Base-by-base conservation (phyloP, 2,797 vertebrate species). In the Alcedo quadribrachys region DNA sequence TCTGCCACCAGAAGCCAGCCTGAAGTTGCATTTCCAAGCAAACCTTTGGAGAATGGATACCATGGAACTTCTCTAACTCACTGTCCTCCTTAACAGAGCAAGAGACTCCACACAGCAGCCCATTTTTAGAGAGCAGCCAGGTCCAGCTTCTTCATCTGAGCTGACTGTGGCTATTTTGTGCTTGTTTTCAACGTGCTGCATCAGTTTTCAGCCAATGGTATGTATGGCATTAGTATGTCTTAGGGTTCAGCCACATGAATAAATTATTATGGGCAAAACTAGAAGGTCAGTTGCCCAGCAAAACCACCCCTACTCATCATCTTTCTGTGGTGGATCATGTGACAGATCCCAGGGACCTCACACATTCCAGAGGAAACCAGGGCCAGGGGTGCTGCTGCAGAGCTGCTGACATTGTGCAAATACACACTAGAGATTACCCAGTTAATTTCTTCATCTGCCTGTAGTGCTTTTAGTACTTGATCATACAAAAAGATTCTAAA, bases 231-330 rank as follows among this genome's bases (percentile, higher is more conserved):
- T 76, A 55, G 75, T 33, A 42, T 8, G 57, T 88, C 78, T 88
- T 63, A 27, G 63, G 85, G 81, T 70, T 70, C 60, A 63, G 81
- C 92, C 83, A 3, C 90, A 90, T 9, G 33, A 85, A 94, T 79
- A 95, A 94, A 93, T 95, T 57, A 93, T 61, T 89, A 67, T 33
- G 53, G 75, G 75, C 89, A 76, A 94, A 94, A 67, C 12, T 25
- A 67, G 68, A 75, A 94, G 92, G 88, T 84, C 94, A 94, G 71
- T 13, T 93, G 93, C 92, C 94, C n/a, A 3, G 86, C 61, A 94
- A 94, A 96, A 94, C 95, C 93, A 92, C 83, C 78, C 82, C 90
- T 86, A 73, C 90, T 94, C 93, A 87, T 93, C 90, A 70, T 93
- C 45, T 12, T 43, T 32, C 75, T 85, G 94, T 22, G 92, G 94